phyloP scores from a whole-genome alignment of 1,140 invertebrate genomes.

The Adoxophyes honmai region DNA sequence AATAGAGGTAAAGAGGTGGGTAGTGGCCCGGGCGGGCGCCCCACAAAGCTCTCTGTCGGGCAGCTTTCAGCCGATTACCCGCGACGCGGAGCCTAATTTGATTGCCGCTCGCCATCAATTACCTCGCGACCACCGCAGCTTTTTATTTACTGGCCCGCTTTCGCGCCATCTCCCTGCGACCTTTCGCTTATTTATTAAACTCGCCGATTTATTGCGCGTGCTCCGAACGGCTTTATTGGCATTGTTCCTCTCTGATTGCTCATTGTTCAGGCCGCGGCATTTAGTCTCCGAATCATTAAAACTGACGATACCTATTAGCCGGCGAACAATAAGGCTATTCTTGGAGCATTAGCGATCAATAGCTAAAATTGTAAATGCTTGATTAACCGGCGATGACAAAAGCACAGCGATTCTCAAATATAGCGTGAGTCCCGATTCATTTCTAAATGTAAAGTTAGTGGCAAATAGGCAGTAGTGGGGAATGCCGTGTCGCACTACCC shows the following conservation, averaged over 20 bases:
- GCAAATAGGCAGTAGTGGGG: slow-evolving; percentile 20
- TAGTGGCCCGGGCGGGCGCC: slow-evolving; percentile 21
- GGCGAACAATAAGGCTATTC: neutral
- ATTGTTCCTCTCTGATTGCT: slow-evolving; percentile 48
- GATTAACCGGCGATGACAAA: no score
- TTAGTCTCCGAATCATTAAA: slow-evolving; percentile 42
- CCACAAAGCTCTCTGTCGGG: slow-evolving; percentile 55
- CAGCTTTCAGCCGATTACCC: slow-evolving; percentile 69
- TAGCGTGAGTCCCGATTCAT: no score
- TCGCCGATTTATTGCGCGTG: slow-evolving; percentile 44
- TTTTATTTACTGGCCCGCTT: slow-evolving; percentile 60
- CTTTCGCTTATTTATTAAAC: slow-evolving; percentile 44
- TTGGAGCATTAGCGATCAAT: neutral
- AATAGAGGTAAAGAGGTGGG: no score
- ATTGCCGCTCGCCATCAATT: slow-evolving; percentile 68
- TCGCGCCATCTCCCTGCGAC: slow-evolving; percentile 36
- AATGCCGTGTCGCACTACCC: slow-evolving; percentile 27
- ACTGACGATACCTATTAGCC: slow-evolving; percentile 16
- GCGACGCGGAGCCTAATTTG: slow-evolving; percentile 68
- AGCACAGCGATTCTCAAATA: no score
- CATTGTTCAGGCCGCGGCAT: slow-evolving; percentile 34
- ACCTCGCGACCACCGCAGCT: slow-evolving; percentile 52
- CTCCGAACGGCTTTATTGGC: slow-evolving; percentile 39
- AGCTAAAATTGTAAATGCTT: no score
- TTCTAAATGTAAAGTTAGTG: no score